phyloP scores from a whole-genome alignment of 35 echinoderm and acorn worm genomes.

The Holothuria glaberrima region DNA sequence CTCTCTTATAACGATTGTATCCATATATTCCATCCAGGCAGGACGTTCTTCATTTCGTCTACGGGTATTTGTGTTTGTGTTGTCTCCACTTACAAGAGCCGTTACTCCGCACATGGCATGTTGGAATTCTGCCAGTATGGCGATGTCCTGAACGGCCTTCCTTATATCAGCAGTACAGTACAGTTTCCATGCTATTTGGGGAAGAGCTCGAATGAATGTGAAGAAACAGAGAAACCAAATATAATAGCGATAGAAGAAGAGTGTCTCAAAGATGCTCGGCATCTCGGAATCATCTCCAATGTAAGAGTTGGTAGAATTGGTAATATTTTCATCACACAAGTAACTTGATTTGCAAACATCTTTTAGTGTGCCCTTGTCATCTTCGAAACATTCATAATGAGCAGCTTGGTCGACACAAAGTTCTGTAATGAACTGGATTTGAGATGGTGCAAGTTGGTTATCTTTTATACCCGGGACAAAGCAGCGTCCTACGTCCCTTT shows the following conservation, averaged over 20 bases:
- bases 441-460: not conserved
- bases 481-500: conserved; percentile 5
- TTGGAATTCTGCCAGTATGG: conserved; percentile 5
- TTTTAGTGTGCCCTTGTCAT: not conserved
- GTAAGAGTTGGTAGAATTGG: not conserved
- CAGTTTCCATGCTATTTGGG: not conserved
- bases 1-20: not conserved
- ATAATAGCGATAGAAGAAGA: conserved; percentile 37
- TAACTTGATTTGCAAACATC: not conserved
- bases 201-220: conserved; percentile 12
- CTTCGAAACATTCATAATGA: conserved; percentile 29
- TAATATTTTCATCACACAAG: not conserved
- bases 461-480: not conserved
- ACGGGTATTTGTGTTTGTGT: not conserved
- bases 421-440: conserved; percentile 4
- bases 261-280: not conserved
- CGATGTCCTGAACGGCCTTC: conserved; percentile 16
- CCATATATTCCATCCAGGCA: not conserved
- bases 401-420: conserved; percentile 1
- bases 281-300: not conserved
- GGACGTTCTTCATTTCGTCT: not conserved
- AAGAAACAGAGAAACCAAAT: conserved; percentile 17
- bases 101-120: not conserved
- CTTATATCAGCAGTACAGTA: not conserved
- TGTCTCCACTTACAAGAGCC: not conserved